Percentiles rank a stretch among this genome's conserved stretches.
Evolutionary conservation across 1,140 invertebrate genomes (phyloP).

Genomic region (Papilio aristodemus): DNA sequence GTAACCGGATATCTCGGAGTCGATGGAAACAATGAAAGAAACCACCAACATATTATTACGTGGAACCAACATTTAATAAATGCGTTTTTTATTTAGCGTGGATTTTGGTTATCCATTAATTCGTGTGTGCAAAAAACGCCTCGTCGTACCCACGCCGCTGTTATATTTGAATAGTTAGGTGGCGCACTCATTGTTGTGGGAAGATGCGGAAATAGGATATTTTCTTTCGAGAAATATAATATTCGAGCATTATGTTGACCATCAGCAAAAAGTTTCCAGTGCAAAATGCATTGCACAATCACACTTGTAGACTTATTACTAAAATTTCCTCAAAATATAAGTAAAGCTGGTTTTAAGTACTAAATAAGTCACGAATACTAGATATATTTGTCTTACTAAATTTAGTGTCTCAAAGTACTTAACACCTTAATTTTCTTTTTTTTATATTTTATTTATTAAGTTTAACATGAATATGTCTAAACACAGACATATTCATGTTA

Average conservation of each 20-base stretch:
- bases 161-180: conserved; percentile 76
- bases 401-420: no score
- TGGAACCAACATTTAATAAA: conserved; percentile 80
- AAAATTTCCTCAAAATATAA: neutral
- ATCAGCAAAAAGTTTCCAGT: conserved; percentile 61
- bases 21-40: conserved; percentile 75
- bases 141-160: conserved; percentile 62
- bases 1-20: conserved; percentile 77
- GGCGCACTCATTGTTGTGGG: conserved; percentile 73
- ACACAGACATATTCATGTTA: no score
- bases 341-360: conserved; percentile 32
- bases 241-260: conserved; percentile 75
- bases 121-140: conserved; percentile 72
- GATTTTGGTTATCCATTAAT: conserved; percentile 79
- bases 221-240: conserved; percentile 80
- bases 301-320: neutral
- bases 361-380: no score
- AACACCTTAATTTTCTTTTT: neutral
- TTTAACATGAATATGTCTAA: no score
- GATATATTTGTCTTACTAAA: no score
- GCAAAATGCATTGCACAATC: conserved; percentile 56
- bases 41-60: conserved; percentile 79
- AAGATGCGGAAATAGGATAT: conserved; percentile 81
- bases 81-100: conserved; percentile 74
- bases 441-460: neutral